Conservation (phyloP, 2,797 vertebrate genomes). For the Vultur gryphus region DNA sequence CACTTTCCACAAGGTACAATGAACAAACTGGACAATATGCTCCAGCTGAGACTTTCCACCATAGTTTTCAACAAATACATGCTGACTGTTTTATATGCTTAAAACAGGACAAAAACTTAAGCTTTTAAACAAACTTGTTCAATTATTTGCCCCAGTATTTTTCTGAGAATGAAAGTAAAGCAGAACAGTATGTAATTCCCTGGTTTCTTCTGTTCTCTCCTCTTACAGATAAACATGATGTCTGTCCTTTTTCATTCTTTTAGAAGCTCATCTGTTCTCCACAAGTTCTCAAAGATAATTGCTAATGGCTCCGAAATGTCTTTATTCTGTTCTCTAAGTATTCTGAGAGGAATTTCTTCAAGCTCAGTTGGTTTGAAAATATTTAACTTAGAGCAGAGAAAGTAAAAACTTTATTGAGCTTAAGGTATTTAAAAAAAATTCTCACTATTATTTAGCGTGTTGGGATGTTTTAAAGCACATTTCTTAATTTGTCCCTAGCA, state of each 20-base stretch:
- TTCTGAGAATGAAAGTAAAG: neutral
- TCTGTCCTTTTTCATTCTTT: slow-evolving; percentile 19
- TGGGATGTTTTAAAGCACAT: neutral
- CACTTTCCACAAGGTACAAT: slow-evolving; percentile 43
- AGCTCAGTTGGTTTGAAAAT: neutral
- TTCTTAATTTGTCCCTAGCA: neutral
- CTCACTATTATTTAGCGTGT: neutral
- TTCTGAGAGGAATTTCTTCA: neutral
- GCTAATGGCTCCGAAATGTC: neutral
- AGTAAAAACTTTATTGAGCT: neutral
- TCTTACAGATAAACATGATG: neutral
- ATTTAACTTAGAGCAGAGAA: neutral
- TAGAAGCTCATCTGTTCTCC: slow-evolving; percentile 2
- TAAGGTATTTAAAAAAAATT: neutral
- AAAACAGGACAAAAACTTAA: neutral
- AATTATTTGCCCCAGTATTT: neutral
- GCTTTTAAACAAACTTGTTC: neutral
- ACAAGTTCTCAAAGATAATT: neutral
- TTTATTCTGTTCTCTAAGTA: neutral
- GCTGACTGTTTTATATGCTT: neutral
- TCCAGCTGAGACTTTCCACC: slow-evolving; percentile 4
- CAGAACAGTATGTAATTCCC: neutral
- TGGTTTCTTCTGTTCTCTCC: slow-evolving; percentile 5
- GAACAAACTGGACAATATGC: slow-evolving; percentile 51
- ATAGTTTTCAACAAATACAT: neutral